These are phyloP conservation scores for Acipenser oxyrinchus DNA, from an alignment of 2,797 vertebrate genomes.

Conservation along the genomic window DNA sequence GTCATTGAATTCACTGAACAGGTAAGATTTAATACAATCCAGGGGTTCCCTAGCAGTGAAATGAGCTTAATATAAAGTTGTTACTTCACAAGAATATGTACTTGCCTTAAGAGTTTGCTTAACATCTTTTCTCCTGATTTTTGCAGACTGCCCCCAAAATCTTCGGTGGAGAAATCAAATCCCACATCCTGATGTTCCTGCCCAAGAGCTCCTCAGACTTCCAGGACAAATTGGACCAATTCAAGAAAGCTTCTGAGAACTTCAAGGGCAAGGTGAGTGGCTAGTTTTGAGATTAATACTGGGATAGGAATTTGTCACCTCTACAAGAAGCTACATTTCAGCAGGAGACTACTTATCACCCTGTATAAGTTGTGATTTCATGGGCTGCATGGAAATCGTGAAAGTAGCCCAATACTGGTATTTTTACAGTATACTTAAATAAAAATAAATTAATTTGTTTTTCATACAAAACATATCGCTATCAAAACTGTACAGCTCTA, in stretches of 20 bases:
- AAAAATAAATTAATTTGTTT: no score
- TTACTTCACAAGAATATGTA: not conserved
- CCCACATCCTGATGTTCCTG: conserved; percentile 90
- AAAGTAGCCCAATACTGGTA: no score
- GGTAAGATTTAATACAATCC: conserved; percentile 47
- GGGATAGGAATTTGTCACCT: no score
- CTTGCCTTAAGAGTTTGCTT: not conserved
- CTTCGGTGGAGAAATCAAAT: conserved; percentile 98
- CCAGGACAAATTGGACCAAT: conserved; percentile 77
- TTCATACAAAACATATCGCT: no score
- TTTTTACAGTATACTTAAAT: no score
- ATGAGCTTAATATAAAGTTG: not conserved
- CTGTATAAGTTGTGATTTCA: no score
- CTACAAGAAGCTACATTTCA: no score
- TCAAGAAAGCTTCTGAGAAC: conserved; percentile 77
- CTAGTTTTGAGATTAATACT: not conserved
- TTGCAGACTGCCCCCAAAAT: conserved; percentile 92
- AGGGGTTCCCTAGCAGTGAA: not conserved
- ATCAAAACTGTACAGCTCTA: no score
- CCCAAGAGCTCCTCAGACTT: conserved; percentile 80
- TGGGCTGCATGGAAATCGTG: no score
- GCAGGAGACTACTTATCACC: no score
- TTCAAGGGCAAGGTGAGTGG: conserved; percentile 85
- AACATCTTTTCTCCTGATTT: conserved; percentile 4
- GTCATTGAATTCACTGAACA: conserved; percentile 98